Base-by-base conservation (phyloP, 2,113 vertebrate species). In the Tiliqua scincoides region DNA sequence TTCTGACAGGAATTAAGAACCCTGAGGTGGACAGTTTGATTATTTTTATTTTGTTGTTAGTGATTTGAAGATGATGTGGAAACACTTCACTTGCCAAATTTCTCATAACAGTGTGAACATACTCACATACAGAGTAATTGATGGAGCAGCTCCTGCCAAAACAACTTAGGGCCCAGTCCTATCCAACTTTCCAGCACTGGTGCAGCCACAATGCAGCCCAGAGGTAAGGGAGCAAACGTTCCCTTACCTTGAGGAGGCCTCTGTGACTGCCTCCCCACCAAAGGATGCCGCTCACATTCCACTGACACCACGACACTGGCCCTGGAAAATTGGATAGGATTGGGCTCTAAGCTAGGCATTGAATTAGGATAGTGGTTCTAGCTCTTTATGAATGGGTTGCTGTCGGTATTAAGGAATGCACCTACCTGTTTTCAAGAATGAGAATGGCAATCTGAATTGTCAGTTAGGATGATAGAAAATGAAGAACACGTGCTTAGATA, bases 351-450 rank as follows among this genome's bases (percentile, higher is more conserved):
- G 10, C 6, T 25, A 83, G 18, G 25, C 83, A 57, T 62, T 83
- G 2, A 35, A 32, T 67, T 79, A 79, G 61, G 82, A 68, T 73
- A 89, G 72, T 70, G 84, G 83, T 65, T 1, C 1, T 48, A 27
- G 43, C 40, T 57, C 48, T 52, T 92, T 89, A 80, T 27, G 48
- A 91, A 90, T 75, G 87, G 81, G 59, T 87, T 89, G 15, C 21
- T 84, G 57, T 91, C 88, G 92, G 84, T 85, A 77, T 85, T 89
- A 85, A 87, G 87, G 89, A 91, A 86, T 86, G 79, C 91, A 93
- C 88, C 90, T 88, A 89, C 75, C 89, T 18, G 73, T 14, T 65
- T 84, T 87, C 88, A 83, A 79, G 88, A 73, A 91, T 88, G 85
- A 93, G 88, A 71, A 77, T 59, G 59, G 73, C 40, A 25, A 15